Percentiles rank a stretch among this genome's conserved stretches.
Conservation (phyloP, 2,888 invertebrate species). For the Anoplius nigerrimus region DNA sequence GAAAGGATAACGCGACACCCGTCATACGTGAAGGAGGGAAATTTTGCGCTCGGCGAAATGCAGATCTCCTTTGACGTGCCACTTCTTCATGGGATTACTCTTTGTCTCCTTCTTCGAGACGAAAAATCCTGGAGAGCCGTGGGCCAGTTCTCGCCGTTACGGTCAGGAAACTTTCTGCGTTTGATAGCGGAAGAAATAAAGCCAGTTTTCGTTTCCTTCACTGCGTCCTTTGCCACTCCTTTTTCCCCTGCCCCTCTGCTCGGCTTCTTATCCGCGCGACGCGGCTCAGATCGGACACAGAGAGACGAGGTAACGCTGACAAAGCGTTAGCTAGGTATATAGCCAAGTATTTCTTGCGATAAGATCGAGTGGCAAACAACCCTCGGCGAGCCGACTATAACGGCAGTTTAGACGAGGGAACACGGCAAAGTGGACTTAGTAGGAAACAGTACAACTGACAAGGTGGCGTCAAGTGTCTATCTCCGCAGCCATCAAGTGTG, state of each 20-base stretch:
- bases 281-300: too few relatives aligned
- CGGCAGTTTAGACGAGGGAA: too few relatives aligned
- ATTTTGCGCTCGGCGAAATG: slow-evolving; percentile 40
- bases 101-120: slow-evolving; percentile 12
- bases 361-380: too few relatives aligned
- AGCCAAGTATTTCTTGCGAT: too few relatives aligned
- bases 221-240: too few relatives aligned
- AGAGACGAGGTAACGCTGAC: too few relatives aligned
- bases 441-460: not conserved
- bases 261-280: too few relatives aligned
- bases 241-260: too few relatives aligned
- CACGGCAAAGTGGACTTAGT: not conserved
- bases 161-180: not conserved
- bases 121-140: not conserved
- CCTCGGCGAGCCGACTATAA: too few relatives aligned
- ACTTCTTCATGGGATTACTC: slow-evolving; percentile 34
- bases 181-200: not conserved
- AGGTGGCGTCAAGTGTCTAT: not conserved
- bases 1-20: not conserved
- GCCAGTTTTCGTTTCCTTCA: not conserved
- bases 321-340: too few relatives aligned
- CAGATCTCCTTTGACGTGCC: slow-evolving; percentile 40
- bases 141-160: not conserved
- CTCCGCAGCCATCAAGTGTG: slow-evolving; percentile 4
- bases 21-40: slow-evolving; percentile 26